These are phyloP conservation scores for Rhynchotus rufescens DNA, from an alignment of 2,797 vertebrate species.

Conservation along the genomic window DNA sequence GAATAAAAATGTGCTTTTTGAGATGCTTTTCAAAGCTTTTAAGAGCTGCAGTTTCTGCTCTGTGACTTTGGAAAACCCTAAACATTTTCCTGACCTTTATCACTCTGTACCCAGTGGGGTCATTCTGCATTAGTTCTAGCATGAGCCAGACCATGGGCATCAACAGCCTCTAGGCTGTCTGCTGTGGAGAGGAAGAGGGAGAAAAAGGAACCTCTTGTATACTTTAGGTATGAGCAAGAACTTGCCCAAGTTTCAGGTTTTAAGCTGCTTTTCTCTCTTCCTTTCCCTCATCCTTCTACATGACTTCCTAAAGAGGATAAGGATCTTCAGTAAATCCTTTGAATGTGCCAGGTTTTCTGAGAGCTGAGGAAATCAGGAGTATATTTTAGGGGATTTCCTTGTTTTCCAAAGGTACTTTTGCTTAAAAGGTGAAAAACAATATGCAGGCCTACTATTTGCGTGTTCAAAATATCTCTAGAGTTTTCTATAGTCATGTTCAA, in stretches of 20 bases:
- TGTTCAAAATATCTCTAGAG: not conserved
- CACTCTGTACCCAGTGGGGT: not conserved
- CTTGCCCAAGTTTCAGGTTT: not conserved
- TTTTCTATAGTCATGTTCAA: not conserved
- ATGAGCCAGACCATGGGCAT: not conserved
- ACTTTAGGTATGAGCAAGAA: not conserved
- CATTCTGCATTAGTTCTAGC: not conserved
- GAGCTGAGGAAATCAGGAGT: not conserved
- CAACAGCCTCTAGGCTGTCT: not conserved
- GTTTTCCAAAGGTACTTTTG: not conserved
- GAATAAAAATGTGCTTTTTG: not conserved
- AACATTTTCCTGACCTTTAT: not conserved
- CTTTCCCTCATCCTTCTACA: not conserved
- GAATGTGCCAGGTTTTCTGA: not conserved
- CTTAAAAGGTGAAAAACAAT: not conserved
- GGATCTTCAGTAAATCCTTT: not conserved
- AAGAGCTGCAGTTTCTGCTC: not conserved
- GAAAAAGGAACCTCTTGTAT: not conserved
- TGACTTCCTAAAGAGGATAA: rapidly evolving
- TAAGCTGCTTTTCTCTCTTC: not conserved
- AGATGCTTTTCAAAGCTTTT: not conserved
- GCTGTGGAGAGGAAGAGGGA: not conserved
- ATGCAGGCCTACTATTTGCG: not conserved
- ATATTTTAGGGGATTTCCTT: not conserved
- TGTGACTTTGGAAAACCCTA: not conserved